These are phyloP conservation scores for Hylomyscus alleni DNA, from an alignment of 2,797 vertebrate species.

Conservation along the genomic window DNA sequence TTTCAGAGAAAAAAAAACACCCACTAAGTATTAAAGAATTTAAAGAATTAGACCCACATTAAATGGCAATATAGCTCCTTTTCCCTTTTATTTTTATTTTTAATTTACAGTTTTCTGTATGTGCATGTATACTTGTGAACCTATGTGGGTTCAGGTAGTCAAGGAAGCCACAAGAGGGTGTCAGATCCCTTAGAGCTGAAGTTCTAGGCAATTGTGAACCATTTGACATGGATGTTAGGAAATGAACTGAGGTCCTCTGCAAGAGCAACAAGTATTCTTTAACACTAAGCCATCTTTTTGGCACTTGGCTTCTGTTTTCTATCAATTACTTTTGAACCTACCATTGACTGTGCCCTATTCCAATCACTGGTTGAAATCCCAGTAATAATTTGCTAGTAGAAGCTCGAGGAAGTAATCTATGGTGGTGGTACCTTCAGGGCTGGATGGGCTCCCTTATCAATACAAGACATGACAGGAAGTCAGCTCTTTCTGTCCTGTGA, in stretches of 20 bases:
- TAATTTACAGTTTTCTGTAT: background rate
- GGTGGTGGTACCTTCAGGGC: background rate
- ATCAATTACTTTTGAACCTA: conserved; percentile 13
- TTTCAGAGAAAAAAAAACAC: background rate
- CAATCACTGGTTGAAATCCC: background rate
- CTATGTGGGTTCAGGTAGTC: background rate
- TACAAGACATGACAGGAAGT: background rate
- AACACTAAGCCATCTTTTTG: background rate
- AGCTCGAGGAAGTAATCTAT: background rate
- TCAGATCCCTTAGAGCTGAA: background rate
- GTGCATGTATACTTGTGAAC: background rate
- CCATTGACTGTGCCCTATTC: background rate
- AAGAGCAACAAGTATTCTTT: background rate
- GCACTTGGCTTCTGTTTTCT: background rate
- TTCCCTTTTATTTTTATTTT: background rate
- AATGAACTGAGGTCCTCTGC: background rate
- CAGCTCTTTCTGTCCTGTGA: background rate
- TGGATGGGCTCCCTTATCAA: background rate
- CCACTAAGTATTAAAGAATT: background rate
- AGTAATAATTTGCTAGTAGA: background rate
- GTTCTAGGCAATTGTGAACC: background rate
- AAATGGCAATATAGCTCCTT: background rate
- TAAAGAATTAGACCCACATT: background rate
- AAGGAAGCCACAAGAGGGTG: background rate
- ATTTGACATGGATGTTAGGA: background rate